Percentiles rank a stretch among this genome's conserved stretches.
Evolutionary conservation across 2,797 vertebrate genomes (phyloP).

Genomic region (Molossus molossus): DNA sequence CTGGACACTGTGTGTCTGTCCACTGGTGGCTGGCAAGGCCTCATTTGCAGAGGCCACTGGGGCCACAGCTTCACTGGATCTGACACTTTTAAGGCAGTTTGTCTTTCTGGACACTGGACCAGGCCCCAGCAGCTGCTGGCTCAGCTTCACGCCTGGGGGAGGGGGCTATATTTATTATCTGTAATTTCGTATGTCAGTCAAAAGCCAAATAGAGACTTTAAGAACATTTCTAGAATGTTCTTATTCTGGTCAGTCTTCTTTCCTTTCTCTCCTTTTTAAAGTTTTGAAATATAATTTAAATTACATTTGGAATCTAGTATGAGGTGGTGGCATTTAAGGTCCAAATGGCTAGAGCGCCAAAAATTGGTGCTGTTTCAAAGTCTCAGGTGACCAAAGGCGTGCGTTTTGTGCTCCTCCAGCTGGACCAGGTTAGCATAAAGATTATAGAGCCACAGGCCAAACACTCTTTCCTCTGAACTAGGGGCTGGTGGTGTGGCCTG

Average conservation of each 20-base stretch:
- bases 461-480: not conserved
- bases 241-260: constrained; percentile 24
- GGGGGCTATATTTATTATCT: constrained; percentile 22
- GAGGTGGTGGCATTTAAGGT: constrained; percentile 3
- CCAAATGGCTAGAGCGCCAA: not conserved
- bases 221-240: constrained; percentile 56
- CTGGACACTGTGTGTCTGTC: constrained; percentile 86
- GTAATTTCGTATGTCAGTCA: not conserved
- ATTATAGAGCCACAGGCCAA: not conserved
- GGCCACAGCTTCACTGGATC: not conserved
- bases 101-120: constrained; percentile 30
- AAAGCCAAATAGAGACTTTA: constrained; percentile 39
- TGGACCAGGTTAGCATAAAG: not conserved
- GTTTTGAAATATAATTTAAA: constrained; percentile 37
- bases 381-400: constrained; percentile 38
- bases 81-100: not conserved
- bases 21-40: constrained; percentile 11
- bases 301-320: constrained; percentile 14
- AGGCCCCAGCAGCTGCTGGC: constrained; percentile 25
- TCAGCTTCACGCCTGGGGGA: not conserved
- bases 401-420: not conserved
- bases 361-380: constrained; percentile 32
- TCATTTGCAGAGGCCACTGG: constrained; percentile 84
- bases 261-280: not conserved
- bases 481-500: not conserved